phyloP scores from a whole-genome alignment of 2,113 vertebrate genomes.

The Cottus gobio region DNA sequence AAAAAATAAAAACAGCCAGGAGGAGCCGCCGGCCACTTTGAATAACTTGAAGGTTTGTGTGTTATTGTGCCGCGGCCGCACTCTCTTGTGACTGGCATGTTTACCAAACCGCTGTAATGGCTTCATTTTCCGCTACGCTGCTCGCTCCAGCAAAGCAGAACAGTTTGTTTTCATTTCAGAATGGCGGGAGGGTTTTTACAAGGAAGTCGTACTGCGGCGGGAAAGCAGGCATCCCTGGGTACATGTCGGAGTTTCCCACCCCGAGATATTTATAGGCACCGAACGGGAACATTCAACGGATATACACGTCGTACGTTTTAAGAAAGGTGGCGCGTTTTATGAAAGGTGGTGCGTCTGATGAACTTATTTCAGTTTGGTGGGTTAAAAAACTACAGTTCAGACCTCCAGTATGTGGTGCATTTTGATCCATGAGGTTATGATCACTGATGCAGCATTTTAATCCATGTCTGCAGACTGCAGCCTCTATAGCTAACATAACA shows the following conservation, averaged over 20 bases:
- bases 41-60: slow-evolving; percentile 54
- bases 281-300: slow-evolving; percentile 44
- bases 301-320: neutral
- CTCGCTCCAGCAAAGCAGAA: slow-evolving; percentile 80
- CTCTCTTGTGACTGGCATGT: slow-evolving; percentile 80
- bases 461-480: neutral
- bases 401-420: neutral
- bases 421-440: neutral
- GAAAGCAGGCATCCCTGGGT: slow-evolving; percentile 49
- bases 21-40: slow-evolving; percentile 45
- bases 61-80: slow-evolving; percentile 12
- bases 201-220: slow-evolving; percentile 40
- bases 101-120: slow-evolving; percentile 77
- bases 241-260: slow-evolving; percentile 78
- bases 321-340: neutral
- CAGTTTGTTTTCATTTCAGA: slow-evolving; percentile 79
- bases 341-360: neutral
- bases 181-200: slow-evolving; percentile 61
- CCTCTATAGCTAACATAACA: neutral
- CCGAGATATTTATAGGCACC: slow-evolving; percentile 76
- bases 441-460: neutral
- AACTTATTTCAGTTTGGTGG: neutral
- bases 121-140: slow-evolving; percentile 83
- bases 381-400: neutral
- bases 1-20: slow-evolving; percentile 49